Evolutionary conservation across 2,113 vertebrate species (phyloP).

Genomic region (Glareola pratincola): DNA sequence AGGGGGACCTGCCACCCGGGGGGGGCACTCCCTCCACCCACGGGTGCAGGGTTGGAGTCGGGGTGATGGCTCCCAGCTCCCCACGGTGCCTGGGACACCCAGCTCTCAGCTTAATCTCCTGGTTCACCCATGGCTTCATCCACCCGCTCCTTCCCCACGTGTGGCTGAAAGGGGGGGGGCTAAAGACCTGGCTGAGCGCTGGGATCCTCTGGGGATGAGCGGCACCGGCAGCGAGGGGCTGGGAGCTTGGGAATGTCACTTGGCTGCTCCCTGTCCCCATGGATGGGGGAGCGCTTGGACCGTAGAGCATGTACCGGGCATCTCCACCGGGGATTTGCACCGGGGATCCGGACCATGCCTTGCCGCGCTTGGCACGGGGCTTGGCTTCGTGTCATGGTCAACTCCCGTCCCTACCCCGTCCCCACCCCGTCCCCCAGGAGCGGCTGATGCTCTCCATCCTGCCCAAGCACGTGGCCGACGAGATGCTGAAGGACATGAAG

Average conservation of each 20-base stretch:
- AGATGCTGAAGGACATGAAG: constrained; percentile 97
- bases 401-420: too few species aligned
- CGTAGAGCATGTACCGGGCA: accelerated
- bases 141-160: accelerated
- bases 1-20: not conserved
- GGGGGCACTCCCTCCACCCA: not conserved
- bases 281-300: not conserved
- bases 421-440: constrained; percentile 70
- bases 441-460: constrained; percentile 93
- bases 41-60: not conserved
- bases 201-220: accelerated
- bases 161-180: too few species aligned
- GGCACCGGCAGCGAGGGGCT: not conserved
- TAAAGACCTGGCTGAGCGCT: not conserved
- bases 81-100: not conserved
- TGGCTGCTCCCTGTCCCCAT: not conserved
- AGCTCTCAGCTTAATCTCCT: not conserved
- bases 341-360: accelerated
- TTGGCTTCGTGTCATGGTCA: accelerated
- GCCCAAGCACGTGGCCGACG: constrained; percentile 94
- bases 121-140: not conserved
- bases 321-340: not conserved
- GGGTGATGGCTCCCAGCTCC: not conserved
- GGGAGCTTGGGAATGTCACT: not conserved
- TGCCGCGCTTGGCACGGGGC: not conserved